Evolutionary conservation across 2,797 vertebrate genomes (phyloP).

Genomic region (Cryptoprocta ferox): DNA sequence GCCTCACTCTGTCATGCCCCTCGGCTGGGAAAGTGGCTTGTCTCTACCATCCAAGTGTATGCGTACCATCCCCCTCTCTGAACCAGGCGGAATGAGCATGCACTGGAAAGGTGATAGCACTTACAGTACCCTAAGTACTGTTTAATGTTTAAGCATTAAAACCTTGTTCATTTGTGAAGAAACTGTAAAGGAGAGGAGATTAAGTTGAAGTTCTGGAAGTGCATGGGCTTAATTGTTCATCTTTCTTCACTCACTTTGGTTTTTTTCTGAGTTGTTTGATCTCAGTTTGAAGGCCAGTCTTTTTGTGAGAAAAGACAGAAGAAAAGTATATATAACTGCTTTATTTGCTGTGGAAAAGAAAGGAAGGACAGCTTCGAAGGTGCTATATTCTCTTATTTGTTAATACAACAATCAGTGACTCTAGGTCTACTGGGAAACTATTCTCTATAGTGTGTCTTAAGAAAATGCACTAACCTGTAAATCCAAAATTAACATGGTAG

Average conservation of each 20-base stretch:
- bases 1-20: background rate
- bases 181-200: background rate
- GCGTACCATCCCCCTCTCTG: background rate
- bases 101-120: background rate
- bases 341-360: background rate
- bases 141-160: constrained; percentile 29
- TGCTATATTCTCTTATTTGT: background rate
- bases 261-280: background rate
- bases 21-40: background rate
- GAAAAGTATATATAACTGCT: background rate
- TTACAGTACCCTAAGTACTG: background rate
- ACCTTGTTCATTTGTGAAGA: background rate
- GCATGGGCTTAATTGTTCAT: background rate
- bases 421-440: background rate
- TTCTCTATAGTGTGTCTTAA: background rate
- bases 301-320: background rate
- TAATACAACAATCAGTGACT: background rate
- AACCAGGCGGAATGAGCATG: background rate
- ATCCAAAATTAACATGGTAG: background rate
- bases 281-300: background rate
- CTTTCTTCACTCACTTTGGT: background rate
- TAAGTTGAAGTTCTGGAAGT: background rate
- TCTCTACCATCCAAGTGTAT: background rate
- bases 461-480: background rate
- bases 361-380: background rate